These are phyloP conservation scores for Onychomys torridus DNA, from an alignment of 2,797 vertebrate species.

Conservation along the genomic window DNA sequence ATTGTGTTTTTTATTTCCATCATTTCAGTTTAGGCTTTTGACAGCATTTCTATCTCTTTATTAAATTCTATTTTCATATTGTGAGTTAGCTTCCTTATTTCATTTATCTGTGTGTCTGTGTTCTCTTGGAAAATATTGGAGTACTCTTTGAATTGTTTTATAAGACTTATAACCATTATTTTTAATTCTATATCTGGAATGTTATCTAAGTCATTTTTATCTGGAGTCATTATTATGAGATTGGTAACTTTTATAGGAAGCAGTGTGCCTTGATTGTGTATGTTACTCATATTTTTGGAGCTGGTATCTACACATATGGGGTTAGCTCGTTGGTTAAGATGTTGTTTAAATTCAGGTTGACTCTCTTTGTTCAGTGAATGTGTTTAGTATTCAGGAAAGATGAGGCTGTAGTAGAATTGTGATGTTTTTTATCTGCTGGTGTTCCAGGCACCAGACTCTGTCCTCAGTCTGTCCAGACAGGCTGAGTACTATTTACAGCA, in stretches of 20 bases:
- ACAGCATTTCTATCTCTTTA: not conserved
- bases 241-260: not conserved
- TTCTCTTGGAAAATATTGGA: not conserved
- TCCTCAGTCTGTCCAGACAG: not conserved
- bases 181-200: not conserved
- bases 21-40: not conserved
- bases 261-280: not conserved
- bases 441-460: not conserved
- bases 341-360: not conserved
- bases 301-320: not conserved
- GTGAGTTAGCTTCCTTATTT: not conserved
- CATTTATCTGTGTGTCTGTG: not conserved
- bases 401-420: not conserved
- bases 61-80: not conserved
- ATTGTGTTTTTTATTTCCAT: not conserved
- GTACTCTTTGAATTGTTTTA: not conserved
- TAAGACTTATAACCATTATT: not conserved
- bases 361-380: not conserved
- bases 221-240: not conserved
- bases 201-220: not conserved
- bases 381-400: not conserved
- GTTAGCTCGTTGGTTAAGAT: not conserved
- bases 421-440: not conserved
- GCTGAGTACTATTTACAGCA: not conserved
- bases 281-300: not conserved